Percentiles rank a stretch among this genome's conserved stretches.
Conservation (phyloP, 2,113 vertebrate species). For the Hydrochoerus hydrochaeris region DNA sequence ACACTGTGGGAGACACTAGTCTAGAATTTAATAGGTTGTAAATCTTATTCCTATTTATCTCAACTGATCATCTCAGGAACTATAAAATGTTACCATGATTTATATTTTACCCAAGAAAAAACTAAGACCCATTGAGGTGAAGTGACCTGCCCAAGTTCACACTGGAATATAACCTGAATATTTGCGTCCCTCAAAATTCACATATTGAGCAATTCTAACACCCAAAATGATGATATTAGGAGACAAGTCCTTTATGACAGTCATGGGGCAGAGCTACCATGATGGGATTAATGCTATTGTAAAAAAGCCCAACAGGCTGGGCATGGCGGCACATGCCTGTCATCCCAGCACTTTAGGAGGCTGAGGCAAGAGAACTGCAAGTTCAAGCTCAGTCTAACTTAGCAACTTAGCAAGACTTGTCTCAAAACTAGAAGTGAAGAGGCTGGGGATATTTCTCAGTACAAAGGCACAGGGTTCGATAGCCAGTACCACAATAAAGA, state of each 20-base stretch:
- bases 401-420: not conserved
- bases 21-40: not conserved
- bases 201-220: not conserved
- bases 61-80: not conserved
- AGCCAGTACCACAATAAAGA: not conserved
- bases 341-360: not conserved
- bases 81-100: not conserved
- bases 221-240: not conserved
- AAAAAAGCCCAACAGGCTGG: not conserved
- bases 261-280: not conserved
- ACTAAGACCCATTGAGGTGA: slow-evolving; percentile 37
- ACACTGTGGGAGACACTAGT: not conserved
- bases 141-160: slow-evolving; percentile 39
- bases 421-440: not conserved
- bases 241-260: not conserved
- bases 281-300: not conserved
- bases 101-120: slow-evolving; percentile 59
- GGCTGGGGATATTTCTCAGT: not conserved
- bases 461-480: not conserved
- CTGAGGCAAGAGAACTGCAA: not conserved
- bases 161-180: not conserved
- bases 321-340: not conserved
- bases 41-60: not conserved
- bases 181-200: not conserved
- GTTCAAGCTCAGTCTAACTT: not conserved